Evolutionary conservation across 1,140 invertebrate species (phyloP), one percentile per base, ranked within the genome.

Genomic region (Lepidurus apus): DNA sequence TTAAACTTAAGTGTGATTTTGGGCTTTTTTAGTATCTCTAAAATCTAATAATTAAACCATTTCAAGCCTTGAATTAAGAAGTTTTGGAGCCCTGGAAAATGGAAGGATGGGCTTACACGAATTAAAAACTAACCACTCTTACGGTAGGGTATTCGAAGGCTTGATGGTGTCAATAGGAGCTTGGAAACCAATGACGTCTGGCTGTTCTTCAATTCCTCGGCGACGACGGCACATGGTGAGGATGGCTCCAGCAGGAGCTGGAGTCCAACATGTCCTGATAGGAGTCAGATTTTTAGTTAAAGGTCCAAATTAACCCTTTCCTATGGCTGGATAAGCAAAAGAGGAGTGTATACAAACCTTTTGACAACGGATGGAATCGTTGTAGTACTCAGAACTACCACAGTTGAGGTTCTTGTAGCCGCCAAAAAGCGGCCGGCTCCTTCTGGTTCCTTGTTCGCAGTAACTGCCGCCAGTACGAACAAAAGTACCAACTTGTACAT

Each of bases 161-260:
- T 34, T 13, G 21, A 75, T 42, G 4, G 3, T 21, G 7, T 42
- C 34, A 75, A 42, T 21, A 24, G 34, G 34, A 42, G 6, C 42
- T 17, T 77, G 42, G 1, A 45, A 44, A 10, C 17, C 43, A 17
- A 42, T 24, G 11, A 77, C 13, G 5, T 45, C 26, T 34, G 75
- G 75, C 42, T 77, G 24, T 77, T 77, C 75, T n/a, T 77, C 75
- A 34, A 77, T 45, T 21, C 75, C 75, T 5, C 75, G 43, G 24
- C 75, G 26, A n/a, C 75, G 75, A 43, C 75, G 75, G 42, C 75
- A 77, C 17, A 17, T 13, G 24, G 43, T 47, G 42, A 47, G 13
- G 1, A 44, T 43, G 17, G 3, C 53, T 17, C 0, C 53, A 21
- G 9, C 53, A 7, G 26, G 26, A 26, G 26, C 26, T 26, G 47